A percentile compares a stretch with the other conserved stretches of the same genome.
Conservation (phyloP, 2,888 invertebrate species). For the Acanthopleura granulata region DNA sequence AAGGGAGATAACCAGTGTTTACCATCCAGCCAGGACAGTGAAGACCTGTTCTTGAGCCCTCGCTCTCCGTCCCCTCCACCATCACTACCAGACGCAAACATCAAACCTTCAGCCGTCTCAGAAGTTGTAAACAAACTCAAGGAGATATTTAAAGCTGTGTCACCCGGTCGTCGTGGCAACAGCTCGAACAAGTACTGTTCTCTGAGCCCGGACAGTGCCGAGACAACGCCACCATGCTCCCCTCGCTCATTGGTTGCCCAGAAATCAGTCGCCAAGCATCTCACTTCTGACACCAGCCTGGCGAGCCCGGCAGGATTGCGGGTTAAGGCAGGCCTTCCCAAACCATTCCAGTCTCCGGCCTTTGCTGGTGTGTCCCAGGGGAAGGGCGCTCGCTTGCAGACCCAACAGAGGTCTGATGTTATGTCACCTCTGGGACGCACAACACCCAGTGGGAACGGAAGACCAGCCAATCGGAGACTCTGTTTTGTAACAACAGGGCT, state of each 20-base stretch:
- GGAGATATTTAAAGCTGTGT: not conserved
- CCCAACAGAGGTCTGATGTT: not conserved
- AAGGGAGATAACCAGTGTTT: not conserved
- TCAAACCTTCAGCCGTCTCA: not conserved
- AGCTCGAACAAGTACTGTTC: not conserved
- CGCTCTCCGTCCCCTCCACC: constrained; percentile 39
- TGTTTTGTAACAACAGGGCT: constrained; percentile 45
- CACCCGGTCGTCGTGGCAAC: not conserved
- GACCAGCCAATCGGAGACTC: constrained; percentile 17
- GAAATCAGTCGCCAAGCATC: not conserved
- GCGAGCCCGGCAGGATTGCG: not conserved
- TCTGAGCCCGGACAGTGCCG: not conserved
- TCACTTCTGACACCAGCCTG: not conserved
- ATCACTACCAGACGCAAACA: constrained; percentile 3
- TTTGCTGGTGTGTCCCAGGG: not conserved
- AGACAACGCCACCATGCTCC: not conserved
- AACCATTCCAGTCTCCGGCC: constrained; percentile 8
- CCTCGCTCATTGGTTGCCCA: not conserved
- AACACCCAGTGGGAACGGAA: constrained; percentile 9
- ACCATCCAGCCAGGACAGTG: constrained; percentile 7
- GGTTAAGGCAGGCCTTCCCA: not conserved
- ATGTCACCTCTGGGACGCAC: not conserved
- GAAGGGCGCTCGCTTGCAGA: not conserved
- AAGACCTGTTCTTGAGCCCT: constrained; percentile 41
- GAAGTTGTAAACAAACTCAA: not conserved